These are phyloP conservation scores for Meiosimyza decipiens DNA, from an alignment of 2,888 invertebrate genomes.

Conservation along the genomic window DNA sequence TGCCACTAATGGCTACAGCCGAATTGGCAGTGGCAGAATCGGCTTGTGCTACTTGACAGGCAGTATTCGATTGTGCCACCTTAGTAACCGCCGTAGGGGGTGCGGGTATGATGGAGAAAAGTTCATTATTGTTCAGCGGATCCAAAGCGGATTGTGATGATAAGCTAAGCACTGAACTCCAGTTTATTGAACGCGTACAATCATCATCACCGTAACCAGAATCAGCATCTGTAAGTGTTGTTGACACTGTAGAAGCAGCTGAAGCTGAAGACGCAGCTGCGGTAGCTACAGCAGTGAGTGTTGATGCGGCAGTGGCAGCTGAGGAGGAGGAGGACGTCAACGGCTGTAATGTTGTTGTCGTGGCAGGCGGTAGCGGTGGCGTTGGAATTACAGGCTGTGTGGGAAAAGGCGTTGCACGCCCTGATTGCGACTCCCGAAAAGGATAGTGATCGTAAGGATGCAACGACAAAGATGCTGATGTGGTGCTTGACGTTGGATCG, in stretches of 20 bases:
- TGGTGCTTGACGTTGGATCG: slow-evolving; percentile 49
- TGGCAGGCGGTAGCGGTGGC: slow-evolving; percentile 46
- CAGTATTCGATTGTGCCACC: slow-evolving; percentile 4
- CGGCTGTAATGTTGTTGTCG: neutral
- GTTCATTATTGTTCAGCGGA: slow-evolving; percentile 83
- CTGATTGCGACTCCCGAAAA: slow-evolving; percentile 68
- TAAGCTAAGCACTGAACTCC: slow-evolving; percentile 90
- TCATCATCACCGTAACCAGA: slow-evolving; percentile 83
- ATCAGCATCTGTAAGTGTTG: slow-evolving; percentile 71
- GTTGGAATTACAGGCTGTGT: slow-evolving; percentile 51
- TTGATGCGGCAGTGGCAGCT: slow-evolving; percentile 14
- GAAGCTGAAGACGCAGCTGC: slow-evolving; percentile 44
- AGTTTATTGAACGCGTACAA: slow-evolving; percentile 84
- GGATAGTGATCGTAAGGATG: slow-evolving; percentile 67
- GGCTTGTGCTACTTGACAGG: neutral
- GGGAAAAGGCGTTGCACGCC: slow-evolving; percentile 79
- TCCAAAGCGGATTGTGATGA: slow-evolving; percentile 88
- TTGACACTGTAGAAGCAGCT: slow-evolving; percentile 39
- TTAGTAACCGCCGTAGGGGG: neutral
- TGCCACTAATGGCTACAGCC: slow-evolving; percentile 60
- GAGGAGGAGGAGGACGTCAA: slow-evolving; percentile 7
- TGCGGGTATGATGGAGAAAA: slow-evolving; percentile 68
- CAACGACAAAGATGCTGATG: slow-evolving; percentile 45
- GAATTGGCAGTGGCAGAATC: slow-evolving; percentile 40
- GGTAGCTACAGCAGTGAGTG: slow-evolving; percentile 14